Evolutionary conservation across 2,888 invertebrate species (phyloP), one percentile per base, ranked within the genome.

Genomic region (Automeris io): DNA sequence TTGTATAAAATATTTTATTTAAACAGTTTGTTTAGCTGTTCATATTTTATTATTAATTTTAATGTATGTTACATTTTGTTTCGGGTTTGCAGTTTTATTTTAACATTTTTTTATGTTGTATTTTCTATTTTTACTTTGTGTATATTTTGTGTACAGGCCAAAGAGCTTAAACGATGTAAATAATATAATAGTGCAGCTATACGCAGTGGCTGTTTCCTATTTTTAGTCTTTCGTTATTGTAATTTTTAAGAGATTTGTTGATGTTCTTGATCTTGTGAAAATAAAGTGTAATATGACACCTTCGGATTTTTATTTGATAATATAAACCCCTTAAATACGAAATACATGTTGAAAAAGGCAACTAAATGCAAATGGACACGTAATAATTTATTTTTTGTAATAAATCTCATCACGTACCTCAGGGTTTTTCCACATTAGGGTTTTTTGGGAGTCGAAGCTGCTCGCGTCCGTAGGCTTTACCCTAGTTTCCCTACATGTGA

Each of bases 221-320:
- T 54, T 59, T 63, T 72, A 77, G 71, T 72, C 54, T 77, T 85
- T 79, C 83, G 85, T 85, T 86, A 73, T 73, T 74, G 80, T 85
- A 81, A 78, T 86, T 81, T 70, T 71, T 81, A 86, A 82, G 82
- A 75, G 60, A 85, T 83, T 83, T 87, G 87, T 87, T 87, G 85
- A 86, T 86, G 85, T 86, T 87, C 86, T 82, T 71, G 62, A 78
- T 81, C 82, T 83, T 79, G 82, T 83, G 85, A 75, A 82, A 86
- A 83, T 85, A 82, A 80, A 80, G 71, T 73, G 74, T 67, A 62
- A 60, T 67, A 62, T 62, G 64, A 62, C 64, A 65, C 63, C 57
- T 54, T 47, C n/a, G 18, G 16, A 12, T 13, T 38, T 33, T 11
- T 21, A n/a, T 13, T 24, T 2, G 2, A 21, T 12, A 21, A 21